These are phyloP conservation scores for Nymphalis polychloros DNA, from an alignment of 2,888 invertebrate species.

Conservation along the genomic window DNA sequence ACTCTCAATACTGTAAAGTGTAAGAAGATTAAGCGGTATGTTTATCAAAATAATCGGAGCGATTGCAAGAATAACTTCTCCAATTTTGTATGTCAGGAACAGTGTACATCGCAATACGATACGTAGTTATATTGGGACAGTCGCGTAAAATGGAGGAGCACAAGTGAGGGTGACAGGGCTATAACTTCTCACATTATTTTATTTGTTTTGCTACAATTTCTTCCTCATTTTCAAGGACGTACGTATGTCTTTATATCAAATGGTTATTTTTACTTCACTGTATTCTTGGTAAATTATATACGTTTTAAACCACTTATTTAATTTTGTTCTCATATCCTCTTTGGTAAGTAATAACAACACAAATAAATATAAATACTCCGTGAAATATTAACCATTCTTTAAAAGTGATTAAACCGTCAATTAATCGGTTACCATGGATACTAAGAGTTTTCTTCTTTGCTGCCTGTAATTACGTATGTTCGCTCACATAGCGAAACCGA, in stretches of 20 bases:
- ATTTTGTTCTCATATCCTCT: too few species aligned
- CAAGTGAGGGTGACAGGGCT: constrained; percentile 20
- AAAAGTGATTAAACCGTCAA: too few species aligned
- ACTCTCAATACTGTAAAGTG: too few species aligned
- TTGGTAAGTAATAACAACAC: too few species aligned
- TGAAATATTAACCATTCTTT: too few species aligned
- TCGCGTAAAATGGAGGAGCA: constrained; percentile 2
- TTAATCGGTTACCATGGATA: too few species aligned
- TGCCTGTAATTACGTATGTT: too few species aligned
- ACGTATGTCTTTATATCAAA: not conserved
- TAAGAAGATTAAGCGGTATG: too few species aligned
- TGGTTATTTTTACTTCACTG: not conserved
- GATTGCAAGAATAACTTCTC: not conserved
- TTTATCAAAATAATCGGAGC: not conserved
- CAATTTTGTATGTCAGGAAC: not conserved
- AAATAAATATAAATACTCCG: too few species aligned
- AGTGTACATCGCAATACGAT: constrained; percentile 1
- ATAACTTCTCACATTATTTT: constrained; percentile 10
- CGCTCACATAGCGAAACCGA: too few species aligned
- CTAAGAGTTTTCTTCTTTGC: too few species aligned
- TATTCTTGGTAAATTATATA: not conserved
- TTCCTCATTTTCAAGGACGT: constrained; percentile 5
- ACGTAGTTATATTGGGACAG: constrained; percentile 5
- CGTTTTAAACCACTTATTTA: too few species aligned
- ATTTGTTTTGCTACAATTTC: constrained; percentile 15